These are phyloP conservation scores for Numenius arquata DNA, from an alignment of 2,113 vertebrate species.

Conservation along the genomic window DNA sequence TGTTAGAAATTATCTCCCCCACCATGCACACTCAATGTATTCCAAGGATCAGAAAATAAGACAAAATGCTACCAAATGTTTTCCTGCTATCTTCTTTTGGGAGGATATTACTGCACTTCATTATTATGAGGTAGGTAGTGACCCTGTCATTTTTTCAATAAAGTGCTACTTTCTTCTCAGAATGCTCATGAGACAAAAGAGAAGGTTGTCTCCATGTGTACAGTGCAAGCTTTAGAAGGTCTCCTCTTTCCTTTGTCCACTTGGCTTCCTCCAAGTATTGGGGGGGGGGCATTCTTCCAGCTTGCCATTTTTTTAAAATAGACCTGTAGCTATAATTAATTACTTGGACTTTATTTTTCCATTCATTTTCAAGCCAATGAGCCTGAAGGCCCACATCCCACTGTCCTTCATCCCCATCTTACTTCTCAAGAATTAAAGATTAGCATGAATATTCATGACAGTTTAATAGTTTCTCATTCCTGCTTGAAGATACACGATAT, in stretches of 20 bases:
- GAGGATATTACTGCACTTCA: neutral
- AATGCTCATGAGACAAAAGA: neutral
- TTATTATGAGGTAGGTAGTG: neutral
- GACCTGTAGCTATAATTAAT: neutral
- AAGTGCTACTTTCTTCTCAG: neutral
- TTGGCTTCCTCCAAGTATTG: neutral
- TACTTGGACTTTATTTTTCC: neutral
- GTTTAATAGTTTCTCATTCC: neutral
- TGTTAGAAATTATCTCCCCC: neutral
- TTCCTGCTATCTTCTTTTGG: neutral
- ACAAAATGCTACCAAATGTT: neutral
- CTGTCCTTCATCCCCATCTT: neutral
- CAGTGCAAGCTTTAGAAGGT: neutral
- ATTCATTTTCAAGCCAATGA: neutral
- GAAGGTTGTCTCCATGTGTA: neutral
- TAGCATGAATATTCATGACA: neutral
- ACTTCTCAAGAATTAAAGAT: neutral
- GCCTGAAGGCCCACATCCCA: neutral
- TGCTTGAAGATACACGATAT: neutral
- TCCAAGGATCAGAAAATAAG: neutral
- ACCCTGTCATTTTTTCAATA: neutral
- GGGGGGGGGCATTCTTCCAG: neutral
- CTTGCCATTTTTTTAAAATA: neutral
- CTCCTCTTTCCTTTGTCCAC: neutral
- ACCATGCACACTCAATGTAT: neutral